A percentile compares a stretch with the other conserved stretches of the same genome.
These are phyloP conservation scores for Tragelaphus imberbis DNA, from an alignment of 2,113 vertebrate species.

Conservation along the genomic window DNA sequence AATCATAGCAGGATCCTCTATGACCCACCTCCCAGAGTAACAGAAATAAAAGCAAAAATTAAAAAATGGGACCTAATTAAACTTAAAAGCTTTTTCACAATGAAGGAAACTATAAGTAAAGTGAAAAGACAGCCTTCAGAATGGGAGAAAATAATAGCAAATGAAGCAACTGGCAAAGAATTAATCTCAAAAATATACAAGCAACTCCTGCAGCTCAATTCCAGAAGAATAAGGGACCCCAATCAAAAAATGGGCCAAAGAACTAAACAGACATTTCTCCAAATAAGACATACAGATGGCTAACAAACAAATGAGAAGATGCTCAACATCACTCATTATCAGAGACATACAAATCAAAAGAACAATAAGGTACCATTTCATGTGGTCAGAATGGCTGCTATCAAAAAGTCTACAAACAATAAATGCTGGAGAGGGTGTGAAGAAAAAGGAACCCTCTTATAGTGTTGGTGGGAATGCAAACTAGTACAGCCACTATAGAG, in stretches of 20 bases:
- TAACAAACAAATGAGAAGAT: background rate
- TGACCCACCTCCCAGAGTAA: background rate
- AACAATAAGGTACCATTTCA: background rate
- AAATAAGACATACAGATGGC: background rate
- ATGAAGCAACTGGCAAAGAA: background rate
- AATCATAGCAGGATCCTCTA: background rate
- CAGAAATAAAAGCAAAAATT: background rate
- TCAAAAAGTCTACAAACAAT: background rate
- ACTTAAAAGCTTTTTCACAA: background rate
- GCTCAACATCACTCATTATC: background rate
- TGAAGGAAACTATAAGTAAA: background rate
- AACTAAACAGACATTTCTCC: background rate
- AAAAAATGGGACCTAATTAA: background rate
- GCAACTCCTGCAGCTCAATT: background rate
- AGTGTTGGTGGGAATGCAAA: background rate
- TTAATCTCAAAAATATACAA: background rate
- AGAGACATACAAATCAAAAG: background rate
- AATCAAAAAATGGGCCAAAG: background rate
- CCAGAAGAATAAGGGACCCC: background rate
- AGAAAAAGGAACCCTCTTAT: background rate
- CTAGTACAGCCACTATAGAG: background rate
- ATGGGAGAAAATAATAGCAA: background rate
- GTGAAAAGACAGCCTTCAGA: background rate
- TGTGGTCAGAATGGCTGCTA: background rate
- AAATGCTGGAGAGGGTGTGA: background rate